phyloP scores from a whole-genome alignment of 2,888 invertebrate species.

The Hypomecis atomaria region DNA sequence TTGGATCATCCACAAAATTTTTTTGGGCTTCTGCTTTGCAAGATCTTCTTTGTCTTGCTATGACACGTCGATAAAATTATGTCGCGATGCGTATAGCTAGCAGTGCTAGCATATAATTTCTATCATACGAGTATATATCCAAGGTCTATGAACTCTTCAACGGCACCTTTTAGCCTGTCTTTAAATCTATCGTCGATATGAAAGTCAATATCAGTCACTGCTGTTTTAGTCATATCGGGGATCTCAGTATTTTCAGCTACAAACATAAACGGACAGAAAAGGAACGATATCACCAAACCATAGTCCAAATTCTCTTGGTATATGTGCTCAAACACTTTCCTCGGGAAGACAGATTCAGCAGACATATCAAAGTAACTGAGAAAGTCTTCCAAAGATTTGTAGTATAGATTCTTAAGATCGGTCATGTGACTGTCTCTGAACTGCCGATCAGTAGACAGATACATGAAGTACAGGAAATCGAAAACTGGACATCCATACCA shows the following conservation, averaged over 20 bases:
- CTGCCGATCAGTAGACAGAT: slow-evolving; percentile 24
- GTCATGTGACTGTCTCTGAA: slow-evolving; percentile 51
- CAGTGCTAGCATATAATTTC: background rate
- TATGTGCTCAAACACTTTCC: slow-evolving; percentile 50
- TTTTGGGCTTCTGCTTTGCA: no score
- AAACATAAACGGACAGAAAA: slow-evolving; percentile 50
- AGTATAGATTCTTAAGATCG: slow-evolving; percentile 47
- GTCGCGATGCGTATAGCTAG: no score
- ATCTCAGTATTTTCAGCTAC: slow-evolving; percentile 43
- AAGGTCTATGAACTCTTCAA: slow-evolving; percentile 55
- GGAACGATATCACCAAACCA: slow-evolving; percentile 47
- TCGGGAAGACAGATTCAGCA: slow-evolving; percentile 49
- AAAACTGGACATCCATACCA: slow-evolving; percentile 45
- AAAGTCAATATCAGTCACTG: slow-evolving; percentile 41
- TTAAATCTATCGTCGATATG: slow-evolving; percentile 46
- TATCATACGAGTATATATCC: slow-evolving; percentile 43
- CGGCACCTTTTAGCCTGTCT: slow-evolving; percentile 46
- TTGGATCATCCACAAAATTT: no score
- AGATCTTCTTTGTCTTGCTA: no score
- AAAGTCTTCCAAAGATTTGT: slow-evolving; percentile 24
- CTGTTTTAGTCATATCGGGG: slow-evolving; percentile 47
- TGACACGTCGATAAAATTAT: no score
- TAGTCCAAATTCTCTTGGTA: slow-evolving; percentile 51
- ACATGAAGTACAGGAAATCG: slow-evolving; percentile 41
- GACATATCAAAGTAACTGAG: slow-evolving; percentile 52